These are phyloP conservation scores for Numenius arquata DNA, from an alignment of 2,113 vertebrate genomes.

Conservation along the genomic window DNA sequence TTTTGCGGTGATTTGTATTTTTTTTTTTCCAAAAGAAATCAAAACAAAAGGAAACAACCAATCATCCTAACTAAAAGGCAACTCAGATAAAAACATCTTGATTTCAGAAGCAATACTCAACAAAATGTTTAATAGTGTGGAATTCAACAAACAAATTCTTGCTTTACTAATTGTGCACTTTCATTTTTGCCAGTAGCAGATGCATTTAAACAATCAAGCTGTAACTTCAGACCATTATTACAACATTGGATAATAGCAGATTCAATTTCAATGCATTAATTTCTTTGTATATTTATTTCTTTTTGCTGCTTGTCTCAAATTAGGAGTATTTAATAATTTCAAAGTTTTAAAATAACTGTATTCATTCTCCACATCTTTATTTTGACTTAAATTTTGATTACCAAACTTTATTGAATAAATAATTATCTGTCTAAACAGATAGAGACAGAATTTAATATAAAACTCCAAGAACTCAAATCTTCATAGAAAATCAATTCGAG, in stretches of 20 bases:
- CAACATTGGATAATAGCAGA: background rate
- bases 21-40: background rate
- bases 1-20: background rate
- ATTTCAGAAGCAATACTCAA: slow-evolving; percentile 4
- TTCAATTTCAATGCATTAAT: background rate
- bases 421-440: background rate
- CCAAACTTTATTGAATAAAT: background rate
- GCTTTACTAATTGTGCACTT: background rate
- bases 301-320: slow-evolving; percentile 13
- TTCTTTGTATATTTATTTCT: background rate
- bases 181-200: slow-evolving; percentile 21
- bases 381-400: background rate
- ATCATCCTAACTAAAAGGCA: background rate
- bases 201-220: background rate
- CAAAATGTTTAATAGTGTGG: background rate
- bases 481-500: background rate
- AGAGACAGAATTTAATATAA: background rate
- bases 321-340: background rate
- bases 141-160: background rate
- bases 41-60: background rate
- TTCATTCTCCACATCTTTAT: background rate
- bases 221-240: slow-evolving; percentile 3
- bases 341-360: slow-evolving; percentile 21
- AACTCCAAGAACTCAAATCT: background rate
- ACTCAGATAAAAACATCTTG: background rate